These are phyloP conservation scores for Xenopus tropicalis DNA, from an alignment of 2,113 vertebrate species.

Conservation along the genomic window UCB_Xtro_10.0 CM004447.2:145553001-145553500, in stretches of 20 bases:
- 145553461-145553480: too few relatives aligned
- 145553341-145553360: too few relatives aligned
- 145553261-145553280: conserved; percentile 46
- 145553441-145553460: too few relatives aligned
- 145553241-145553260: conserved; percentile 92
- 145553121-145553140: conserved; percentile 67
- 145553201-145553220: conserved; percentile 86
- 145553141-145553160: conserved; percentile 79
- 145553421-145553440: too few relatives aligned
- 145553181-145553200: conserved; percentile 86
- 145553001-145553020: conserved; percentile 80
- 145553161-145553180: conserved; percentile 92
- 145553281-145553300: conserved; percentile 3
- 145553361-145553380: too few relatives aligned
- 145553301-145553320: not conserved
- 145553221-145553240: conserved; percentile 82
- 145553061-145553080: conserved; percentile 84
- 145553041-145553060: conserved; percentile 57
- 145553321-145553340: too few relatives aligned
- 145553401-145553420: too few relatives aligned
- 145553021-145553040: conserved; percentile 84
- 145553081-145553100: conserved; percentile 90
- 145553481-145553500: too few relatives aligned
- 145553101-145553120: conserved; percentile 83
- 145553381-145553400: too few relatives aligned